Percentiles rank a stretch among this genome's conserved stretches.
These are phyloP conservation scores for Drosophila bunnanda DNA, from an alignment of 2,888 invertebrate genomes.

Conservation along the genomic window DNA sequence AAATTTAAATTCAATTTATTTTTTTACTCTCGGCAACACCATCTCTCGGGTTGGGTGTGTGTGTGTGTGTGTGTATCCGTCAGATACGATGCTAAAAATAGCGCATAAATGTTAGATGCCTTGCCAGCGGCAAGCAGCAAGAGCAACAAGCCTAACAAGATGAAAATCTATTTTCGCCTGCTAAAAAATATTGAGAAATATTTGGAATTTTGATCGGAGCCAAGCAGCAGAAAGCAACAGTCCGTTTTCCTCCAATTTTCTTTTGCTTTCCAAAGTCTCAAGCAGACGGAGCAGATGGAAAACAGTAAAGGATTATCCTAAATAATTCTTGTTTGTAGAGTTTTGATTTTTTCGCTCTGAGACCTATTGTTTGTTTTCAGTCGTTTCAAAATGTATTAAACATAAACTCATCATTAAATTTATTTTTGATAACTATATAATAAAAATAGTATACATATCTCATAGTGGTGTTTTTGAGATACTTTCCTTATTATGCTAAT, in stretches of 20 bases:
- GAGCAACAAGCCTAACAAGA: slow-evolving; percentile 66
- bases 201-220: slow-evolving; percentile 49
- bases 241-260: neutral
- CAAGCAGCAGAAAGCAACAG: slow-evolving; percentile 2
- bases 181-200: slow-evolving; percentile 74
- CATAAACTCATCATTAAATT: neutral
- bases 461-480: neutral
- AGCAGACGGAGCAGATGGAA: neutral
- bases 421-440: neutral
- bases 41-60: slow-evolving; percentile 37
- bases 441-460: neutral
- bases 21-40: slow-evolving; percentile 34
- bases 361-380: neutral
- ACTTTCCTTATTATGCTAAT: neutral
- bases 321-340: neutral
- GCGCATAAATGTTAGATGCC: slow-evolving; percentile 56
- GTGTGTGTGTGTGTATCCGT: slow-evolving; percentile 59
- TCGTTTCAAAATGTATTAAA: neutral
- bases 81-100: slow-evolving; percentile 66
- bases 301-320: neutral
- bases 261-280: neutral
- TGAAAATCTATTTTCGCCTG: slow-evolving; percentile 69
- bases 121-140: slow-evolving; percentile 37
- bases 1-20: slow-evolving; percentile 35
- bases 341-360: neutral